phyloP scores from a whole-genome alignment of 1,140 invertebrate species.

The Camponotus pennsylvanicus region DNA sequence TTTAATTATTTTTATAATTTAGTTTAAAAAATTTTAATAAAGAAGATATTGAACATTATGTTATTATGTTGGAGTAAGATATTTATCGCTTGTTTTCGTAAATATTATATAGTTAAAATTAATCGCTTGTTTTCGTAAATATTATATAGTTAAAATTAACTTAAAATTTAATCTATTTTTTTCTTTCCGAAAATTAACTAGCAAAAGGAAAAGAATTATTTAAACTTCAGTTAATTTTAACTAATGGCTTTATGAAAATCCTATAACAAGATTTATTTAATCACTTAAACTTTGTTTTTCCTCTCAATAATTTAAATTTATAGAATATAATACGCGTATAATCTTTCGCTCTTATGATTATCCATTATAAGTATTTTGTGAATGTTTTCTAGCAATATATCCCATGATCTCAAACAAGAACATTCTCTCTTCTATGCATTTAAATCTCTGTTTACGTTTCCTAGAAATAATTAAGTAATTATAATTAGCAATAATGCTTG shows the following conservation, averaged over 20 bases:
- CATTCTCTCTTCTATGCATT: background rate
- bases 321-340: background rate
- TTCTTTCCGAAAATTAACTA: background rate
- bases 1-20: conserved; percentile 7
- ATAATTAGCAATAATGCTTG: background rate
- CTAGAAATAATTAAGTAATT: background rate
- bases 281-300: background rate
- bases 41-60: background rate
- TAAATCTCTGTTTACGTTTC: background rate
- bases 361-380: background rate
- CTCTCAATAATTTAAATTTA: background rate
- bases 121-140: too few species aligned
- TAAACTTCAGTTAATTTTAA: background rate
- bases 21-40: background rate
- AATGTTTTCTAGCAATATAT: background rate
- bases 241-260: background rate
- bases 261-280: background rate
- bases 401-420: background rate
- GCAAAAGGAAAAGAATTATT: background rate
- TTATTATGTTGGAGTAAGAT: background rate
- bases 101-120: too few species aligned
- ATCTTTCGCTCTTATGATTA: background rate
- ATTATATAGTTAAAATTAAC: too few species aligned
- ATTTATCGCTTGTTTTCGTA: too few species aligned
- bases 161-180: background rate